Base-by-base conservation (phyloP, 1,140 invertebrate species). In the Orussus abietinus region DNA sequence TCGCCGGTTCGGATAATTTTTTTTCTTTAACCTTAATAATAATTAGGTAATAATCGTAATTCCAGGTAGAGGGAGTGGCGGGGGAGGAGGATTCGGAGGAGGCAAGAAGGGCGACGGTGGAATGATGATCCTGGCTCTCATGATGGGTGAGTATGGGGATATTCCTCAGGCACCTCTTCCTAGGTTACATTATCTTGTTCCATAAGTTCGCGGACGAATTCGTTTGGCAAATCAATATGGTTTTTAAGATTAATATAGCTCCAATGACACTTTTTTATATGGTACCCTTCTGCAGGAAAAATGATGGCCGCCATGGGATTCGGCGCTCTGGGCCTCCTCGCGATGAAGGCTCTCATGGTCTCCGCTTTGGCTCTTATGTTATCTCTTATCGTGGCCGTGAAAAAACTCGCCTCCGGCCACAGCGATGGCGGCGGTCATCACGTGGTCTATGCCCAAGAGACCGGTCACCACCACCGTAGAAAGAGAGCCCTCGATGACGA, bases 61-160 rank as follows among this genome's bases (percentile, higher is more conserved):
- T 59, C 32, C 30, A 58, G 53, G 26, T 7, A 55, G 53, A 38
- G 28, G 17, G 4, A 31, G 42, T 0, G 49, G 48, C 3, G 46
- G 47, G 18, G 54, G 44, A 2, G 47, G 52, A 19, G 56, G 53
- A 0, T 37, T 50, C 1, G 60, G 59, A 1, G 59, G 69, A 4
- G 74, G 69, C n/a, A 73, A 73, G 44, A 65, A 64, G 35, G 66
- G 77, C 3, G 67, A 64, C 2, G 74, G 74, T 3, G 69, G 75
- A 11, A 46, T 81, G 1, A 59, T 84, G 34, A 65, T 84, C 3
- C 69, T 85, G 61, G 83, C 80, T 0, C 40, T 86, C 19, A 85
- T 87, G 82, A 85, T 87, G 74, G 84, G 83, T 46, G 80, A 77
- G 59, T 69, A 57, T n/a, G n/a, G n/a, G n/a, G n/a, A n/a, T n/a